Conservation (phyloP, 2,113 vertebrate genomes). For the Agapornis roseicollis region DNA sequence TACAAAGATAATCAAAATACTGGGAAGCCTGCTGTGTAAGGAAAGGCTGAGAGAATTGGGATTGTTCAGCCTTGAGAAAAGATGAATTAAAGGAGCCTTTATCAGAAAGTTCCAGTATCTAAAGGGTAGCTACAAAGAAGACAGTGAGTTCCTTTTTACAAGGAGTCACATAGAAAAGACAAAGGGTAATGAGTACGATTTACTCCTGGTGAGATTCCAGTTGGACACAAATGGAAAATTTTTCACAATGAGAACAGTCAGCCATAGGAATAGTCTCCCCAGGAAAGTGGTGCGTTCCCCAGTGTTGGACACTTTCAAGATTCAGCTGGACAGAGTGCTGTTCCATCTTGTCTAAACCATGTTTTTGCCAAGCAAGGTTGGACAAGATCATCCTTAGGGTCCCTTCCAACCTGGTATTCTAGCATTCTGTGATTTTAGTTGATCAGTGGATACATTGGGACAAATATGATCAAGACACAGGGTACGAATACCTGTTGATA, state of each 20-base stretch:
- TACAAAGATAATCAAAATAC: neutral
- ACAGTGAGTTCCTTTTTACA: neutral
- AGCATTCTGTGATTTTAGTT: neutral
- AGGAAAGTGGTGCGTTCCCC: neutral
- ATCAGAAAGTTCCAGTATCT: neutral
- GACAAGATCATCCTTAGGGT: neutral
- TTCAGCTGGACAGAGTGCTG: neutral
- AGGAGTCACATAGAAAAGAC: neutral
- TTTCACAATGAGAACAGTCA: neutral
- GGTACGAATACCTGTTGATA: neutral
- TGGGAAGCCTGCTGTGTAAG: neutral
- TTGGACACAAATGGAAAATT: neutral
- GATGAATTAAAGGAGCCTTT: neutral
- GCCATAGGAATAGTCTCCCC: neutral
- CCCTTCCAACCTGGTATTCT: neutral
- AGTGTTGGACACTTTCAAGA: neutral
- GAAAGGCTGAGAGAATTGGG: neutral
- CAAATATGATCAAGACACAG: neutral
- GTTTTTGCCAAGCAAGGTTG: neutral
- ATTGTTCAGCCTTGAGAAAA: neutral
- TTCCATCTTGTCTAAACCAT: neutral
- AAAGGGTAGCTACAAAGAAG: neutral
- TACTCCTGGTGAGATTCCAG: neutral
- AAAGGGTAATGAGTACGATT: neutral
- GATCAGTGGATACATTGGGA: neutral